Percentiles rank a stretch among this genome's conserved stretches.
Evolutionary conservation across 2,888 invertebrate genomes (phyloP).

Genomic region (Drosophila pegasa): DNA sequence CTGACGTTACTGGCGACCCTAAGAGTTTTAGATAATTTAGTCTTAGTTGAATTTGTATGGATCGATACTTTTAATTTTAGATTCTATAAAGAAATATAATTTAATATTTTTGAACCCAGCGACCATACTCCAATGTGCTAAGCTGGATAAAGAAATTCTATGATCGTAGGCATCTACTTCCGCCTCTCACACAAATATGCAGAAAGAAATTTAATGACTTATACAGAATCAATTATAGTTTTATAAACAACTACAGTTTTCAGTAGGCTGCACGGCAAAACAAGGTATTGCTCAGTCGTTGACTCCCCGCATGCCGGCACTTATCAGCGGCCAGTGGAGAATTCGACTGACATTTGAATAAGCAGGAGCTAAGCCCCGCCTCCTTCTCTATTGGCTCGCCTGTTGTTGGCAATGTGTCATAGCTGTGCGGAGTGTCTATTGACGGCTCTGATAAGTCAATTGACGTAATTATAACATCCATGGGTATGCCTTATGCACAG

Average conservation of each 20-base stretch:
- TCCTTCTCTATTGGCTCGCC: neutral
- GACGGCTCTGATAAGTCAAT: slow-evolving; percentile 54
- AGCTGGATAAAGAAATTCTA: neutral
- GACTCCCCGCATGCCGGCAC: no score
- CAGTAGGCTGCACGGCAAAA: neutral
- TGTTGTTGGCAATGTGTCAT: slow-evolving; percentile 31
- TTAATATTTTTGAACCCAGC: no score
- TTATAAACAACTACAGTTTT: no score
- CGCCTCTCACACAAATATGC: neutral
- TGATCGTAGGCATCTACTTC: neutral
- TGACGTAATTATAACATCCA: slow-evolving; percentile 55
- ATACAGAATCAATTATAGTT: no score
- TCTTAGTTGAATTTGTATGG: no score
- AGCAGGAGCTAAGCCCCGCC: slow-evolving; percentile 23
- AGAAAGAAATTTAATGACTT: no score
- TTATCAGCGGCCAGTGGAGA: slow-evolving; percentile 12
- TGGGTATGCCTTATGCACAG: slow-evolving; percentile 12
- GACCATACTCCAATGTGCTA: no score
- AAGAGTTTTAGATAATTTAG: no score
- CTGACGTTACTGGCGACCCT: no score
- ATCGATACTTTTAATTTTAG: no score
- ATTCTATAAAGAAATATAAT: no score
- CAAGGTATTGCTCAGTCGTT: slow-evolving; percentile 8
- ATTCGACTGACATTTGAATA: slow-evolving; percentile 27
- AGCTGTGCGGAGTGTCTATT: neutral